These are phyloP conservation scores for Laspeyria flexula DNA, from an alignment of 2,888 invertebrate species.

Conservation along the genomic window DNA sequence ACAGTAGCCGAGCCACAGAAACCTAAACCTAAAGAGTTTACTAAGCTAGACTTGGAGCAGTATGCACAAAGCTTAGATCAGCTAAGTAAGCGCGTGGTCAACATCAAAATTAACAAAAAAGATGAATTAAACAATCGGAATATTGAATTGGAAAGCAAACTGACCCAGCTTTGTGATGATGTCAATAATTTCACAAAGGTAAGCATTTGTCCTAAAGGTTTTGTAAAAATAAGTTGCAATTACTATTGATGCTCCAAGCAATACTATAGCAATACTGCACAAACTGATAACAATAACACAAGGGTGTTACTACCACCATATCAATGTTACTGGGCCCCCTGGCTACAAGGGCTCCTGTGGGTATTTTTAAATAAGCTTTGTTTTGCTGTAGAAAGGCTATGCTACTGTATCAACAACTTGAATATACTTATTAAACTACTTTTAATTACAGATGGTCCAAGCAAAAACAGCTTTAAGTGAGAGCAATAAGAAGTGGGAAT, in stretches of 20 bases:
- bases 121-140: slow-evolving; percentile 55
- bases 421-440: no score
- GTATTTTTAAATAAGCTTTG: no score
- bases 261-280: no score
- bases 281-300: no score
- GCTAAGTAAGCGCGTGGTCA: slow-evolving; percentile 66
- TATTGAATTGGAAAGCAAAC: slow-evolving; percentile 65
- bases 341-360: no score
- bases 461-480: slow-evolving; percentile 64
- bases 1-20: slow-evolving; percentile 35
- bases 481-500: slow-evolving; percentile 56
- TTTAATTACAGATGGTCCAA: slow-evolving; percentile 66
- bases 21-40: slow-evolving; percentile 40
- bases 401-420: no score
- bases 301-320: no score
- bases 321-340: no score
- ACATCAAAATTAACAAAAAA: slow-evolving; percentile 60
- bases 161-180: slow-evolving; percentile 66
- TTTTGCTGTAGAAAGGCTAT: no score
- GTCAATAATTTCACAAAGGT: slow-evolving; percentile 75
- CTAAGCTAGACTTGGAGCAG: slow-evolving; percentile 60
- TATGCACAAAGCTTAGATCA: slow-evolving; percentile 69
- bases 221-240: no score
- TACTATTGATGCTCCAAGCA: no score
- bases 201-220: slow-evolving; percentile 10